phyloP scores from a whole-genome alignment of 2,888 invertebrate genomes.

The Elmis aenea region DNA sequence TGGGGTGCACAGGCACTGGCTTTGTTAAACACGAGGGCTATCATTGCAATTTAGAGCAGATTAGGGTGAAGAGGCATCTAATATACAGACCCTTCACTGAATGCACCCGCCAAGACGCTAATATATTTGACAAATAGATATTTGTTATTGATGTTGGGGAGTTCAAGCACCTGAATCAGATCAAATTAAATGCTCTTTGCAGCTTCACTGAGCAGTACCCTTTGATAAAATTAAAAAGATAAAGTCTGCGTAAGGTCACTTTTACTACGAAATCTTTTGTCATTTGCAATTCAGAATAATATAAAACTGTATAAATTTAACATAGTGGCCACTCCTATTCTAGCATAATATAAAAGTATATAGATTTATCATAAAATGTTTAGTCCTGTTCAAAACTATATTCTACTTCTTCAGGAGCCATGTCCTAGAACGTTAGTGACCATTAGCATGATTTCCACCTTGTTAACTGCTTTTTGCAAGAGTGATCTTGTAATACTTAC shows the following conservation, averaged over 20 bases:
- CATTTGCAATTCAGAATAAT: background rate
- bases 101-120: constrained; percentile 35
- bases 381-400: no score
- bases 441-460: no score
- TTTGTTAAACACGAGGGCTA: constrained; percentile 34
- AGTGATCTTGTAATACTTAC: no score
- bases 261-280: no score
- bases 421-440: no score
- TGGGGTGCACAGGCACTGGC: constrained; percentile 19
- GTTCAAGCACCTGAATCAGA: constrained; percentile 17
- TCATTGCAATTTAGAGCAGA: constrained; percentile 45
- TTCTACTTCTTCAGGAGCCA: no score
- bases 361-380: no score
- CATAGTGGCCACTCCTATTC: background rate
- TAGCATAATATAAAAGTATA: no score
- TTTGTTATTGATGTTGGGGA: constrained; percentile 36
- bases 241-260: no score
- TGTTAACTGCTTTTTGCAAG: no score
- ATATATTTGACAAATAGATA: constrained; percentile 45
- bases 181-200: constrained; percentile 18
- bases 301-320: background rate
- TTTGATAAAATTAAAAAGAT: no score
- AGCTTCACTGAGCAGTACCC: no score
- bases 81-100: constrained; percentile 40
- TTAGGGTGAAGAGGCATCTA: constrained; percentile 42